Conservation (phyloP, 2,888 invertebrate species). For the Doris montereyensis region DNA sequence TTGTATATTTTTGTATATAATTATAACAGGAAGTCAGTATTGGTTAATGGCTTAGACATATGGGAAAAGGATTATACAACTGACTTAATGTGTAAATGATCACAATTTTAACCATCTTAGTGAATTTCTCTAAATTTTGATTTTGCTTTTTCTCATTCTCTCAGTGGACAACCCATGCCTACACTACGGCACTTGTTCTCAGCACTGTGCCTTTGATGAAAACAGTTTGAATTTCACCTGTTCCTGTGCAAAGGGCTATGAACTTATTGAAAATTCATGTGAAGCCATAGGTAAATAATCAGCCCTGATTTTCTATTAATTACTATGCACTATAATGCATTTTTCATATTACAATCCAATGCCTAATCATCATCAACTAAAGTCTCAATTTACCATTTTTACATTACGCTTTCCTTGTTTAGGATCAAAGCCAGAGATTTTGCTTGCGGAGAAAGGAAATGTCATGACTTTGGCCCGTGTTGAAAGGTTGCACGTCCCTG, state of each 20-base stretch:
- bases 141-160: slow-evolving; percentile 35
- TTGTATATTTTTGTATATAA: no score
- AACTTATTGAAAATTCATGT: slow-evolving; percentile 29
- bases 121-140: background rate
- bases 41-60: background rate
- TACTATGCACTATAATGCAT: no score
- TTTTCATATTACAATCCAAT: no score
- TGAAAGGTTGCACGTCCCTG: no score
- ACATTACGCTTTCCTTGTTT: background rate
- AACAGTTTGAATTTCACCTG: slow-evolving; percentile 75
- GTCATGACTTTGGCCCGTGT: no score
- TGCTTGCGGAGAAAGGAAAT: slow-evolving; percentile 53
- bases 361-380: no score
- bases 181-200: slow-evolving; percentile 83
- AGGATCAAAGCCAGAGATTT: slow-evolving; percentile 43
- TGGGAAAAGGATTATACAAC: background rate
- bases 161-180: slow-evolving; percentile 74
- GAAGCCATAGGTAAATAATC: slow-evolving; percentile 37
- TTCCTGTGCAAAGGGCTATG: slow-evolving; percentile 46
- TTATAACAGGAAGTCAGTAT: background rate
- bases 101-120: background rate
- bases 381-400: background rate
- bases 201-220: slow-evolving; percentile 79
- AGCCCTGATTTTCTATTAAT: no score
- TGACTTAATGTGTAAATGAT: background rate